phyloP scores from a whole-genome alignment of 2,888 invertebrate species.

The Mylabris sibirica region DNA sequence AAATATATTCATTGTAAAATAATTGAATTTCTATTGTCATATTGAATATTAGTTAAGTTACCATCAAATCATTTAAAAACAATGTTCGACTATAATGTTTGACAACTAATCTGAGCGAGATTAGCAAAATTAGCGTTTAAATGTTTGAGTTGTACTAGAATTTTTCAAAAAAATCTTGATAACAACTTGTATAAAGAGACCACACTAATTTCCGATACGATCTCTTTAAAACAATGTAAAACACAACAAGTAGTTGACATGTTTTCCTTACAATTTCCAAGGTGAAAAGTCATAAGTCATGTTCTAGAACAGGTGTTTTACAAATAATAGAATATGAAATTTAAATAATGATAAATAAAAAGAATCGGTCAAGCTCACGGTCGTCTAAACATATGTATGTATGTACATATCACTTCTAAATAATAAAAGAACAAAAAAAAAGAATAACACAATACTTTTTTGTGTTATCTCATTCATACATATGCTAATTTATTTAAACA shows the following conservation, averaged over 20 bases:
- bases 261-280: not conserved
- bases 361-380: not conserved
- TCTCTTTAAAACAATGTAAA: not conserved
- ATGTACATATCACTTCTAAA: not conserved
- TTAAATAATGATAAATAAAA: not conserved
- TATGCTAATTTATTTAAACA: conserved; percentile 13
- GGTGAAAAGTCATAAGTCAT: not conserved
- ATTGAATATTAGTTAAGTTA: not conserved
- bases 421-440: not conserved
- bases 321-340: not conserved
- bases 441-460: not conserved
- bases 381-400: no score
- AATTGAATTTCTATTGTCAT: no score
- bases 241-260: not conserved
- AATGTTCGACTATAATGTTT: no score
- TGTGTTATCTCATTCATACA: not conserved
- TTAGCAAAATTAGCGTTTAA: no score
- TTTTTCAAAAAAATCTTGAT: not conserved
- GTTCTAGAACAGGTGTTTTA: conserved; percentile 3
- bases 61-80: no score
- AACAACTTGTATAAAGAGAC: not conserved
- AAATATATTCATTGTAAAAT: not conserved
- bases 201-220: not conserved
- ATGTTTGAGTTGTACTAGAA: no score
- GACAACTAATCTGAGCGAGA: no score